Base-by-base conservation (phyloP, 2,888 invertebrate genomes). In the Eupithecia tripunctaria region DNA sequence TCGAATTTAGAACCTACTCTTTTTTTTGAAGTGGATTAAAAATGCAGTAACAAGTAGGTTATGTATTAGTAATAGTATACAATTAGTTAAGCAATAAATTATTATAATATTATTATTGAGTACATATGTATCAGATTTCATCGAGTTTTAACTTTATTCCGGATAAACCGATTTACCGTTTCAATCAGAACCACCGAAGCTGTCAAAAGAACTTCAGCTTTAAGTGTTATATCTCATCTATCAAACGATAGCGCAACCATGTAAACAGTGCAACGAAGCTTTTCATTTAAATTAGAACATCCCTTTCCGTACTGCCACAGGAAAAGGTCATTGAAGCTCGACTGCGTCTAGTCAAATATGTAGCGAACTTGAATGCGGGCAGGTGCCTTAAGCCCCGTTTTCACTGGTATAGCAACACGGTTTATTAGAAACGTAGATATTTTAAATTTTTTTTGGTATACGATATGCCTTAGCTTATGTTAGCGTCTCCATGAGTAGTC, bases 311-410 rank as follows among this genome's bases (percentile, higher is more conserved):
- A 67, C 60, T 68, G 32, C 62, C 64, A 70, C 73, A 73, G 72
- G 68, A 67, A 72, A 70, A 75, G 69, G 72, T 76, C 73, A 77
- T 75, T 78, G 75, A 72, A 76, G 74, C 72, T 59, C n/a, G 66
- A 60, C 72, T 67, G 70, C 63, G 71, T 75, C 76, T 76, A 77
- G 77, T 77, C 76, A 79, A 79, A 79, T 77, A 79, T 79, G 77
- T 76, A 79, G 77, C 71, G 56, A 72, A 73, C 71, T 69, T 71
- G 73, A 76, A 79, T 79, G 75, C 76, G 76, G 72, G 75, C 70
- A 74, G 72, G 73, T 72, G 72, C 56, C 64, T 59, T 29, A 36
- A 43, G 72, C 36, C 21, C 14, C 70, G 60, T 72, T 70, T 38
- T 62, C 51, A 51, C 59, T 64, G 6, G 64, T 21, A 47, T 51